Evolutionary conservation across 1,140 invertebrate genomes (phyloP).

Genomic region (Olivierus martensii): DNA sequence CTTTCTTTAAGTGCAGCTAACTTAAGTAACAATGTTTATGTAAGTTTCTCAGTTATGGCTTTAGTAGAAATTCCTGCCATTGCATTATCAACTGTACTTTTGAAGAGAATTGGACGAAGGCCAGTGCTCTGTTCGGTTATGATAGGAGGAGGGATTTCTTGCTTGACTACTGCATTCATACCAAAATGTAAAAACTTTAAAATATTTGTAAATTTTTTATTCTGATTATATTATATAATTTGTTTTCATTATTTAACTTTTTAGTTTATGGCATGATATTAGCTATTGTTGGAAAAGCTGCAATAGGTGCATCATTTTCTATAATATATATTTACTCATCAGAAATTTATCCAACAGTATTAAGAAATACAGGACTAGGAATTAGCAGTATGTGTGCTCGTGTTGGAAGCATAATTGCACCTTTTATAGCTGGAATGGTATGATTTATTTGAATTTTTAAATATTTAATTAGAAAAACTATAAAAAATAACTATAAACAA

Average conservation of each 20-base stretch:
- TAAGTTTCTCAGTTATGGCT: constrained; percentile 53
- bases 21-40: constrained; percentile 33
- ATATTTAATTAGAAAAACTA: no score
- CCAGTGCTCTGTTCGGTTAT: constrained; percentile 36
- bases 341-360: constrained; percentile 34
- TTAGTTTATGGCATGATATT: constrained; percentile 31
- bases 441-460: no score
- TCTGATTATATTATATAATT: neutral
- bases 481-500: no score
- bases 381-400: constrained; percentile 27
- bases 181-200: constrained; percentile 20
- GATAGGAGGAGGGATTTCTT: constrained; percentile 40
- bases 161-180: constrained; percentile 32
- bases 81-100: constrained; percentile 29
- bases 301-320: constrained; percentile 36
- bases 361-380: constrained; percentile 31
- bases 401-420: constrained; percentile 28
- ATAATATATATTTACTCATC: constrained; percentile 33
- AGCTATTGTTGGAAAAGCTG: constrained; percentile 57
- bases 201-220: neutral
- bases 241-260: neutral
- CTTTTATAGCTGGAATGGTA: constrained; percentile 8
- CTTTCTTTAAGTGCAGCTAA: constrained; percentile 23
- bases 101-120: constrained; percentile 46
- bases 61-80: constrained; percentile 50